Base-by-base conservation (phyloP, 2,113 vertebrate genomes). In the Campylomormyrus tamandua region DNA sequence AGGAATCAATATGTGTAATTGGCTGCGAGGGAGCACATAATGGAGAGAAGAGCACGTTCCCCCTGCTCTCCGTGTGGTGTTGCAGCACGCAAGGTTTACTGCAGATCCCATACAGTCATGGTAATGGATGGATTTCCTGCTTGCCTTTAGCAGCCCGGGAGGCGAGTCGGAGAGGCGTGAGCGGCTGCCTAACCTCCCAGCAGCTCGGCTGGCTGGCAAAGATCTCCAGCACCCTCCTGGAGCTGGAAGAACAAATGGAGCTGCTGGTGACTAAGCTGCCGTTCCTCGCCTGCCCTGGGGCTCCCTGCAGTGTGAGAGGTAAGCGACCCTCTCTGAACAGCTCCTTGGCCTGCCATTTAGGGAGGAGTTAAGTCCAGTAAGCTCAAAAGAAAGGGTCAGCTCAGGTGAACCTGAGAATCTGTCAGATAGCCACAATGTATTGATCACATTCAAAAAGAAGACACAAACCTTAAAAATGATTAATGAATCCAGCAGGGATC, bases 151-250 rank as follows among this genome's bases (percentile, higher is more conserved):
- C 93, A 50, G 95, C 96, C 48, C 93, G 96, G 89, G 96, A 97
- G 88, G 92, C 74, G 91, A 93, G 93, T 7, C 92, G 90, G 87
- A 96, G 96, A 94, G 95, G 90, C 91, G 94, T 94, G 74, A 96
- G 94, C 90, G 94, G 97, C 92, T 96, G 94, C 91, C 95, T 99
- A 90, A 97, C 97, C 3, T 95, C 97, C 53, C 95, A 97, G 94
- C 97, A 98, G 92, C 94, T 99, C 90, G 95, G 91, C 92, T 96
- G 96, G 83, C 95, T 99, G 92, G 96, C 96, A 88, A 95, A 96
- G 90, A 95, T 99, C 84, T 93, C 94, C 91, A 95, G 95, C 91
- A 95, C 95, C 4, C 94, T 98, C 90, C 93, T 98, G 94, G 92
- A 95, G 66, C 95, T 98, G 94, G 98, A 99, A 94, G 95, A 95